A percentile compares a stretch with the other conserved stretches of the same genome.
Conservation (phyloP, 2,888 invertebrate species). For the Drosophila yooni region DNA sequence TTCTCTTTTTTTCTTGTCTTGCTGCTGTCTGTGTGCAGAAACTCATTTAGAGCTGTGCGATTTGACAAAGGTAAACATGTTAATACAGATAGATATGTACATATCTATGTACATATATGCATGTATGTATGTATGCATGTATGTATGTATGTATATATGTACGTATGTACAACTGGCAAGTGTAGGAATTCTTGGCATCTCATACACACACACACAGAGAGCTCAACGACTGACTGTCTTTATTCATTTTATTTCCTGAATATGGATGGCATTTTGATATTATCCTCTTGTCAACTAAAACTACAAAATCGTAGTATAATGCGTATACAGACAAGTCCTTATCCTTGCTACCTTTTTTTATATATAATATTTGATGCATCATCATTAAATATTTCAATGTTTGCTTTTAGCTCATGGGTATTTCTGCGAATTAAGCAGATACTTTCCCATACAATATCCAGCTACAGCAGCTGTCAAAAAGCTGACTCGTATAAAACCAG, state of each 20-base stretch:
- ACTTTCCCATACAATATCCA: not conserved
- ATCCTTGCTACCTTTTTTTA: not conserved
- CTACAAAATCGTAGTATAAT: not conserved
- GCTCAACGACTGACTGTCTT: not conserved
- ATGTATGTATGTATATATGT: not conserved
- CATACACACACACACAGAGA: constrained; percentile 20
- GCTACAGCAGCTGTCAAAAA: not conserved
- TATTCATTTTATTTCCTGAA: not conserved
- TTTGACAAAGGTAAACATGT: constrained; percentile 54
- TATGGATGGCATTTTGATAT: not conserved
- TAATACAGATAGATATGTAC: constrained; percentile 12
- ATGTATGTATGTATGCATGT: not conserved
- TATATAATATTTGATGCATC: not conserved
- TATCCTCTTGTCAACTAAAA: not conserved
- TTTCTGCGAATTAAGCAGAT: not conserved
- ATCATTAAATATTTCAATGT: not conserved
- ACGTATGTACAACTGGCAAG: not conserved
- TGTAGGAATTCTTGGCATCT: constrained; percentile 32
- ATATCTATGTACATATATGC: not conserved
- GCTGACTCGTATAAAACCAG: not conserved
- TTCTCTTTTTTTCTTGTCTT: not conserved
- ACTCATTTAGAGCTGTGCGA: constrained; percentile 47
- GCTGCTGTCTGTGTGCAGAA: constrained; percentile 7
- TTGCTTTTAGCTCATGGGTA: not conserved
- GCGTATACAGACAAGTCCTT: not conserved